Evolutionary conservation across 2,888 invertebrate species (phyloP), one percentile per base, ranked within the genome.

Genomic region (Orchesellides sinensis): DNA sequence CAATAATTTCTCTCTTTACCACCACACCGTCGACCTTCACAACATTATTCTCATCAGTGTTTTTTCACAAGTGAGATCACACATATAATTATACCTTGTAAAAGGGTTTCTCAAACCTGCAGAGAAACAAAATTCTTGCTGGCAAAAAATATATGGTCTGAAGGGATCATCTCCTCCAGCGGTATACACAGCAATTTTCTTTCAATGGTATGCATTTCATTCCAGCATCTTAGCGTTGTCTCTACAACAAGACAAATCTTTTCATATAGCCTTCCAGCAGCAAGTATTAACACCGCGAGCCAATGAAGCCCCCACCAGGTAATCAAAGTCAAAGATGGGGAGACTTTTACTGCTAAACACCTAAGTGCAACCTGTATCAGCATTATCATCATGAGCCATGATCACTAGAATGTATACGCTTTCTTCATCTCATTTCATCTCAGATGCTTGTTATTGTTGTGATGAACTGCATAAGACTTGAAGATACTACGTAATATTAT

Each of bases 341-440:
- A 29, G 49, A 61, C 49, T 72, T 59, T 54, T 70, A 12, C 25
- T 23, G 19, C 17, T 49, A 12, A 49, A 49, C n/a, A n/a, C n/a
- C 21, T 66, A 54, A 54, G 66, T 75, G 29, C 14, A 75, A 75
- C 77, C 40, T 32, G 5, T 32, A n/a, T 40, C 49, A 77, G 25
- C 69, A 68, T 68, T 47, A 66, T 77, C 69, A 68, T 69, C 68
- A 77, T 77, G 49, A 66, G 59, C 68, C 59, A 77, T 77, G 59
- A 74, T 52, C 56, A 54, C n/a, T n/a, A n/a, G n/a, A n/a, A n/a
- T n/a, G n/a, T n/a, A n/a, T n/a, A n/a, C n/a, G n/a, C n/a, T n/a
- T n/a, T n/a, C n/a, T n/a, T n/a, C n/a, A 75, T 66, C 75, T 61
- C 32, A 5, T 54, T 75, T 68, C 59, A 25, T 47, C 14, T 10